A percentile compares a stretch with the other conserved stretches of the same genome.
Conservation (phyloP, 1,140 invertebrate species). For the Tetranychus urticae region DNA sequence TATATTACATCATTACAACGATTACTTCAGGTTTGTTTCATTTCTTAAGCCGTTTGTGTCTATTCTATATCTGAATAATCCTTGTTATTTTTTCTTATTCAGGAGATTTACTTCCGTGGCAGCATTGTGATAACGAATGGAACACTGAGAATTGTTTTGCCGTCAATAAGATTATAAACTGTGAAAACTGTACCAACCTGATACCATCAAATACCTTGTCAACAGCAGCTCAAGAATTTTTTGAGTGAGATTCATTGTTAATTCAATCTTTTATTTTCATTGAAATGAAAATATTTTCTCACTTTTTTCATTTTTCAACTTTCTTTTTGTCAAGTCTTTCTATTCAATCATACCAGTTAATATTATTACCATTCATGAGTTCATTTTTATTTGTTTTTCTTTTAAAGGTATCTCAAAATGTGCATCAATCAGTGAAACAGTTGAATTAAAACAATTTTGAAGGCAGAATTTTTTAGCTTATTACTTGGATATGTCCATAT, state of each 20-base stretch:
- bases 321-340: too few species aligned
- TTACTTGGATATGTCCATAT: too few species aligned
- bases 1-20: constrained; percentile 26
- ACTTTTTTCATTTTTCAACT: background rate
- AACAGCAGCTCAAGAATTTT: constrained; percentile 22
- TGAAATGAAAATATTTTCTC: background rate
- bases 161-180: background rate
- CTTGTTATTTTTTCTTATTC: background rate
- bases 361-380: too few species aligned
- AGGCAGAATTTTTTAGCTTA: too few species aligned
- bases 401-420: too few species aligned
- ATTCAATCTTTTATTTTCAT: too few species aligned
- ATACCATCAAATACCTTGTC: constrained; percentile 9
- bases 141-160: constrained; percentile 22
- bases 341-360: too few species aligned
- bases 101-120: constrained; percentile 23
- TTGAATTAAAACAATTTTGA: too few species aligned
- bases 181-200: constrained; percentile 7
- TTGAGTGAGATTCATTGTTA: constrained; percentile 16
- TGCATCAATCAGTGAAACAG: too few species aligned
- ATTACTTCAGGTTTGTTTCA: constrained; percentile 15
- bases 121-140: constrained; percentile 26
- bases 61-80: background rate
- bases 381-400: too few species aligned
- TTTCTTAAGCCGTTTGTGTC: too few species aligned